Evolutionary conservation across 1,140 invertebrate species (phyloP).

Genomic region (Nephotettix cincticeps): DNA sequence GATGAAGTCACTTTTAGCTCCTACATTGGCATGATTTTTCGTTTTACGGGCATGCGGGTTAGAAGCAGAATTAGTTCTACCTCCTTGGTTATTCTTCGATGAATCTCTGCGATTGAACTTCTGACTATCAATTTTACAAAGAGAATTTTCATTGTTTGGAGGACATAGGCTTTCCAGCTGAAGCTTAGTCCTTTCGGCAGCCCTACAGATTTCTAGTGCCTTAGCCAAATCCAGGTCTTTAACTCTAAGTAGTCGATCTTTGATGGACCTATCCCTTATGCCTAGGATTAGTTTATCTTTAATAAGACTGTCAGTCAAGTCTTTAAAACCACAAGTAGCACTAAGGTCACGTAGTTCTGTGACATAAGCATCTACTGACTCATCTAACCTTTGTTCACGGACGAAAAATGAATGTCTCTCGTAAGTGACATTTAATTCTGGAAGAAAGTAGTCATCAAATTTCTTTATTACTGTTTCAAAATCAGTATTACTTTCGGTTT

Average conservation of each 20-base stretch:
- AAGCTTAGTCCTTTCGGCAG: not conserved
- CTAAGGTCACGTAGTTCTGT: not conserved
- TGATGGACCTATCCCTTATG: not conserved
- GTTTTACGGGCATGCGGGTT: too few species aligned
- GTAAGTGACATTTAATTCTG: not conserved
- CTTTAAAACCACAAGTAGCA: not conserved
- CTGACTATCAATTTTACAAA: too few species aligned
- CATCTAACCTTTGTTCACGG: not conserved
- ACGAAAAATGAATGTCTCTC: not conserved
- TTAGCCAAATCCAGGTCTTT: not conserved
- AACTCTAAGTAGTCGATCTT: not conserved
- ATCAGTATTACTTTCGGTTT: too few species aligned
- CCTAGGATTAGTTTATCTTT: not conserved
- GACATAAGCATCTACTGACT: not conserved
- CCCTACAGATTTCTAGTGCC: not conserved
- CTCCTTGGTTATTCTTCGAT: too few species aligned
- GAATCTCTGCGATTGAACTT: too few species aligned
- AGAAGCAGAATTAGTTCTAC: too few species aligned
- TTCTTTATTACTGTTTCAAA: not conserved
- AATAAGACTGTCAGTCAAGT: not conserved
- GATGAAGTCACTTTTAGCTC: too few species aligned
- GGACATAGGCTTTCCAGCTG: not conserved
- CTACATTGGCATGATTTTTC: too few species aligned
- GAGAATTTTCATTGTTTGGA: too few species aligned
- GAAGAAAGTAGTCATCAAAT: not conserved